phyloP scores from a whole-genome alignment of 2,797 vertebrate genomes.

The Pantherophis alleghaniensis region DNA sequence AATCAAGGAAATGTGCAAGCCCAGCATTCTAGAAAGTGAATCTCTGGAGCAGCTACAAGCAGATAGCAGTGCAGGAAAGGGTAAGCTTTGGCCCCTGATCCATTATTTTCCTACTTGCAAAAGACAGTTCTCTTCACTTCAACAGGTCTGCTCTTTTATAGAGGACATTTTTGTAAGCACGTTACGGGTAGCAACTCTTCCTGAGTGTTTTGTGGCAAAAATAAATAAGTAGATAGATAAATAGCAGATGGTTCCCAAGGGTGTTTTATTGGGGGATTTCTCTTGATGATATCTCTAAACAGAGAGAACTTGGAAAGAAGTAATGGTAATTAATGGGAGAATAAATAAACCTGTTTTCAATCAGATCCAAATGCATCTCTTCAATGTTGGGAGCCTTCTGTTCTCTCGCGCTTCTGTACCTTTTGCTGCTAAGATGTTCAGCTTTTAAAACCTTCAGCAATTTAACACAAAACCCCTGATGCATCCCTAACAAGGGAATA shows the following conservation, averaged over 20 bases:
- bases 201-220: neutral
- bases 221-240: neutral
- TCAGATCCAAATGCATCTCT: conserved; percentile 13
- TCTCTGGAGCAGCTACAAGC: neutral
- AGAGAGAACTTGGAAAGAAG: neutral
- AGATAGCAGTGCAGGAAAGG: neutral
- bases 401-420: conserved; percentile 37
- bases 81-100: too few species aligned
- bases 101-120: neutral
- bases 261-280: neutral
- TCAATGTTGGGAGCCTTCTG: conserved; percentile 38
- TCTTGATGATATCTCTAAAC: neutral
- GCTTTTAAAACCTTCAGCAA: conserved; percentile 49
- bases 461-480: conserved; percentile 46
- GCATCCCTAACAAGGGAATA: conserved; percentile 54
- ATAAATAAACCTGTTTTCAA: conserved; percentile 11
- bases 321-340: conserved; percentile 6
- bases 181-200: neutral
- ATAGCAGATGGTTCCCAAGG: neutral
- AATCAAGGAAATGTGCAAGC: neutral
- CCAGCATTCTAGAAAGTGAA: neutral
- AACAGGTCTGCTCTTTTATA: neutral
- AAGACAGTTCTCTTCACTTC: neutral
- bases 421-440: conserved; percentile 51
- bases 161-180: neutral